Evolutionary conservation across 2,113 vertebrate genomes (phyloP).

Genomic region (Antigone vipio): DNA sequence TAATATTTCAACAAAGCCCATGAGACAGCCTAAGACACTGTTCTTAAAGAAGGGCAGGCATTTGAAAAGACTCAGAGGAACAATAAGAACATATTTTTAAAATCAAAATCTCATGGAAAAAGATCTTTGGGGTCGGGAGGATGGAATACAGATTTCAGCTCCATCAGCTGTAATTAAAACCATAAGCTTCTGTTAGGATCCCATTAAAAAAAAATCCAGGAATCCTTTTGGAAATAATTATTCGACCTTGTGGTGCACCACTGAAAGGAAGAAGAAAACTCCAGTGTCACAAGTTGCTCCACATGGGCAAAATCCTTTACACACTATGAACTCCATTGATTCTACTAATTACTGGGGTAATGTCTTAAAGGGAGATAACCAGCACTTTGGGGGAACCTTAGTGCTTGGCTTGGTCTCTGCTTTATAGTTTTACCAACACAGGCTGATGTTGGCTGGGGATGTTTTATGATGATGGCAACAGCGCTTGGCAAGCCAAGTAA

Average conservation of each 20-base stretch:
- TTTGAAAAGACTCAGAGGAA: conserved; percentile 4
- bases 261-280: neutral
- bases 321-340: neutral
- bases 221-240: neutral
- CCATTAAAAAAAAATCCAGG: neutral
- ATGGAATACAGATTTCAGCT: conserved; percentile 32
- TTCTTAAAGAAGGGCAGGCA: neutral
- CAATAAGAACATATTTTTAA: conserved; percentile 40
- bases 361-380: neutral
- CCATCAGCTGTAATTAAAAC: conserved; percentile 18
- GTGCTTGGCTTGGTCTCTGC: neutral
- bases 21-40: neutral
- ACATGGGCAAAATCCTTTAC: neutral
- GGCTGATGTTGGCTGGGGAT: accelerated
- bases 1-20: neutral
- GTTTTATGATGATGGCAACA: neutral
- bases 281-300: neutral
- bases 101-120: conserved; percentile 46
- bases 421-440: neutral
- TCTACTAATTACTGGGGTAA: neutral
- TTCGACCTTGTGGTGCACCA: neutral
- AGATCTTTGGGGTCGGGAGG: neutral
- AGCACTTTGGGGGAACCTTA: neutral
- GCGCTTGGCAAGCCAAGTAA: neutral
- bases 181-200: neutral